A percentile compares a stretch with the other conserved stretches of the same genome.
phyloP scores from a whole-genome alignment of 2,888 invertebrate genomes.

The Catocala sponsa region DNA sequence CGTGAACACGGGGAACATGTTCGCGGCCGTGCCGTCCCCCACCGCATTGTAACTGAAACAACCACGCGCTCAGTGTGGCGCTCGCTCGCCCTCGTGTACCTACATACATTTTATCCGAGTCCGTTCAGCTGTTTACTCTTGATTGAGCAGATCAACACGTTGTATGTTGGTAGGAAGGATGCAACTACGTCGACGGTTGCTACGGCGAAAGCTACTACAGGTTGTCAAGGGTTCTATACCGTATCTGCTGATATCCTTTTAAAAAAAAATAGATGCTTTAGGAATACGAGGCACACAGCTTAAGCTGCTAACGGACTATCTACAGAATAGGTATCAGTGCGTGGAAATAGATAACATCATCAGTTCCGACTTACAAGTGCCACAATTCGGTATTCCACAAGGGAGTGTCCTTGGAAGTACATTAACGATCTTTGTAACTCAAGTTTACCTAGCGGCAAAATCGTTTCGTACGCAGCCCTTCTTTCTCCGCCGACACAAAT shows the following conservation, averaged over 20 bases:
- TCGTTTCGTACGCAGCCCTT: constrained; percentile 10
- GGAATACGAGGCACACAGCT: constrained; percentile 8
- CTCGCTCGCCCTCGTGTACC: too few relatives aligned
- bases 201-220: too few relatives aligned
- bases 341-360: constrained; percentile 1
- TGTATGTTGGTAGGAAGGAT: too few relatives aligned
- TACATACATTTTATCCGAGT: too few relatives aligned
- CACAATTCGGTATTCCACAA: constrained; percentile 7
- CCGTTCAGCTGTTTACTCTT: too few relatives aligned
- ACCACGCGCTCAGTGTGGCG: too few relatives aligned
- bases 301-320: constrained; percentile 3
- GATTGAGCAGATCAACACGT: too few relatives aligned
- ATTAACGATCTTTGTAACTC: constrained; percentile 13
- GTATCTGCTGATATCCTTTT: constrained; percentile 9
- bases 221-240: constrained; percentile 14
- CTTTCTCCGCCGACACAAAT: background rate
- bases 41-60: too few relatives aligned
- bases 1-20: too few relatives aligned
- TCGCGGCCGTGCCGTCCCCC: too few relatives aligned
- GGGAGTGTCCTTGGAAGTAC: constrained; percentile 8
- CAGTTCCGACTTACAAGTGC: constrained; percentile 1
- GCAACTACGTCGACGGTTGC: too few relatives aligned
- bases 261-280: constrained; percentile 2
- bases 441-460: constrained; percentile 1
- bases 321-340: constrained; percentile 5